phyloP scores from a whole-genome alignment of 2,797 vertebrate genomes.

The Sarcoramphus papa region DNA sequence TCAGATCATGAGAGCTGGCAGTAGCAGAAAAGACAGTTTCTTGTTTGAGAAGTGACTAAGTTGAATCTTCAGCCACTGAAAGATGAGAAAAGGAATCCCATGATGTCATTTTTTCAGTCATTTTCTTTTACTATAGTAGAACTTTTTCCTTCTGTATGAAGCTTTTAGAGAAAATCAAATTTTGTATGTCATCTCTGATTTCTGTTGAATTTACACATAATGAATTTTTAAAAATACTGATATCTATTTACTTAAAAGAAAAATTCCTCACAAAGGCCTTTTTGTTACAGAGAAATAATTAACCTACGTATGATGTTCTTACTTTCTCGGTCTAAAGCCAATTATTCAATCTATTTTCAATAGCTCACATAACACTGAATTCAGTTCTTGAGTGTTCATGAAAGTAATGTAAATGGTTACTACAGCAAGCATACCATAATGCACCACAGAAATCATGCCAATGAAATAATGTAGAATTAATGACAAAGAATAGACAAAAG shows the following conservation, averaged over 20 bases:
- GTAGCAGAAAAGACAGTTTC: not conserved
- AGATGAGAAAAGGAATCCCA: not conserved
- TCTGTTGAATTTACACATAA: not conserved
- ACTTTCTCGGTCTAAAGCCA: not conserved
- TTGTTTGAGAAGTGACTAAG: not conserved
- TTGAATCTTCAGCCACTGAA: not conserved
- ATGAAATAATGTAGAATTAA: not conserved
- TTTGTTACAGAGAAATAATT: not conserved
- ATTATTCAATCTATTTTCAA: not conserved
- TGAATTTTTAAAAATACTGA: not conserved
- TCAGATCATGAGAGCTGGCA: not conserved
- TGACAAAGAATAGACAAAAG: not conserved
- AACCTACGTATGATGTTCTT: not conserved
- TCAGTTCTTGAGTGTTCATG: not conserved
- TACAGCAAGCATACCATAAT: not conserved
- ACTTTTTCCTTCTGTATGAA: not conserved
- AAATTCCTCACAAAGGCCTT: not conserved
- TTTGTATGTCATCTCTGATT: not conserved
- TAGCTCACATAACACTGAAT: not conserved
- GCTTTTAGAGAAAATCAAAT: not conserved
- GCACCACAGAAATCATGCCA: not conserved
- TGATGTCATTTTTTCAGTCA: fast-evolving
- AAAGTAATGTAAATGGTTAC: not conserved
- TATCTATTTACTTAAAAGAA: not conserved
- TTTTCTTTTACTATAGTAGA: not conserved